Conservation (phyloP, 2,113 vertebrate genomes). For the Pseudopodoces humilis region DNA sequence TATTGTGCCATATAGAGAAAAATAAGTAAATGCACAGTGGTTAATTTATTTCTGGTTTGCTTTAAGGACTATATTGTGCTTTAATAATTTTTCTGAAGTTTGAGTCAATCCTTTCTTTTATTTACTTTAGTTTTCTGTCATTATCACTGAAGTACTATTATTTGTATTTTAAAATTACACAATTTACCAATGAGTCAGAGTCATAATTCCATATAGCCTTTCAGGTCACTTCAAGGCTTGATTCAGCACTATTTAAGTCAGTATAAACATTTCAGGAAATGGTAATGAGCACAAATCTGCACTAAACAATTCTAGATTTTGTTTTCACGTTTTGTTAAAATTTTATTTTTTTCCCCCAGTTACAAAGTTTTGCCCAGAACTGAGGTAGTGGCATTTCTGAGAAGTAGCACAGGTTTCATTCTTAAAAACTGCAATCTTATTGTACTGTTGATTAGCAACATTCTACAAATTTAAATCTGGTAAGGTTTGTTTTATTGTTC, state of each 20-base stretch:
- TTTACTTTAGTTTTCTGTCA: background rate
- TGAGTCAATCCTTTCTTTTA: background rate
- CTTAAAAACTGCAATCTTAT: background rate
- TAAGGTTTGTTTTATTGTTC: background rate
- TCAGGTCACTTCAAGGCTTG: background rate
- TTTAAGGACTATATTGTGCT: background rate
- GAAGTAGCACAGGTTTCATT: background rate
- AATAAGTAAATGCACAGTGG: background rate
- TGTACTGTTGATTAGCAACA: background rate
- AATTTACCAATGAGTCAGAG: background rate
- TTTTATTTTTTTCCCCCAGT: background rate
- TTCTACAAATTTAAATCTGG: background rate
- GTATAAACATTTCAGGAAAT: background rate
- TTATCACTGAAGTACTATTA: background rate
- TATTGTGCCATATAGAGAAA: background rate
- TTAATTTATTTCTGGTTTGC: background rate
- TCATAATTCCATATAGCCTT: background rate
- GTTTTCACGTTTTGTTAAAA: background rate
- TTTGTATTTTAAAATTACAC: background rate
- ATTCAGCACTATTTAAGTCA: background rate
- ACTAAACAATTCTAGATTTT: background rate
- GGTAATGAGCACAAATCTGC: background rate
- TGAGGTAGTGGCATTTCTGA: background rate
- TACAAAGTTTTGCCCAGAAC: background rate
- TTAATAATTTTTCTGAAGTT: background rate